Percentiles rank a stretch among this genome's conserved stretches.
Evolutionary conservation across 2,113 vertebrate genomes (phyloP).

Genomic region (Trachemys scripta): DNA sequence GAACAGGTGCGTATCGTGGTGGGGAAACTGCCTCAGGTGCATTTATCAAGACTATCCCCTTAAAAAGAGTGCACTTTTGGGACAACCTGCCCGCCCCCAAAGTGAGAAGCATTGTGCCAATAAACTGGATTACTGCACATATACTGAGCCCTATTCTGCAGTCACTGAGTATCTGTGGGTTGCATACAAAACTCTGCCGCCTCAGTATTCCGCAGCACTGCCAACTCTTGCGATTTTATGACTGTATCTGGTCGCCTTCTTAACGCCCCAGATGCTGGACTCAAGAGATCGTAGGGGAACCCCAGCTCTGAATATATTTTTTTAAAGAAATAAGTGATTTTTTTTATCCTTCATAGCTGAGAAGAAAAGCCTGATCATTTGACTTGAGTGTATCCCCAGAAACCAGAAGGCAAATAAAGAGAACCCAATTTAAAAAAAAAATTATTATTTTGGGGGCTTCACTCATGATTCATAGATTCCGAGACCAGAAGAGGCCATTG

Average conservation of each 20-base stretch:
- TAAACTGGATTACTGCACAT: not conserved
- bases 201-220: not conserved
- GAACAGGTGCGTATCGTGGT: not conserved
- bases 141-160: not conserved
- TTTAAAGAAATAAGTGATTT: not conserved
- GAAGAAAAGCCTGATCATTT: not conserved
- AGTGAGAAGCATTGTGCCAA: not conserved
- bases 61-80: not conserved
- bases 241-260: not conserved
- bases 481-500: not conserved
- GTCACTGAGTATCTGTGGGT: not conserved
- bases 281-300: not conserved
- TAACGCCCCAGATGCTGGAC: not conserved
- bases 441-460: not conserved
- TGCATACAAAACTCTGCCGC: not conserved
- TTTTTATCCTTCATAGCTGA: not conserved
- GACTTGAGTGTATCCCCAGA: not conserved
- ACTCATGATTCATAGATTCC: not conserved
- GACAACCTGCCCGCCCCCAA: not conserved
- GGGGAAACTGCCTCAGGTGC: not conserved
- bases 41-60: not conserved
- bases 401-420: not conserved
- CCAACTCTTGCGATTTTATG: not conserved
- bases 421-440: not conserved
- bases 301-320: not conserved